Conservation (phyloP, 2,797 vertebrate genomes). For the Petrocephalus schoutedeni region DNA sequence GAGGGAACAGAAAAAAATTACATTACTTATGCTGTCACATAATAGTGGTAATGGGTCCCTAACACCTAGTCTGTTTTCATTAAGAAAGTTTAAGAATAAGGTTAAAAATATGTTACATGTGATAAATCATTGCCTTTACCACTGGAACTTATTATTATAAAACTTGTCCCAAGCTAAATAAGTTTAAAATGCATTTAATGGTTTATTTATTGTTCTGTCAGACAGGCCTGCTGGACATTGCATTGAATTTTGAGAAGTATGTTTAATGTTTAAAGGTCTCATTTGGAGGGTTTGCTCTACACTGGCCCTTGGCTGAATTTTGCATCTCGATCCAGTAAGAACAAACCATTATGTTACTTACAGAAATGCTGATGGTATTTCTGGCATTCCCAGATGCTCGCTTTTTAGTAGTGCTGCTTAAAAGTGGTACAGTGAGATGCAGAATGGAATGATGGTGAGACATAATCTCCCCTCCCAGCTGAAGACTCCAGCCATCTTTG, state of each 20-base stretch:
- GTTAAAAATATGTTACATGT: not conserved
- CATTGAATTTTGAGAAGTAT: not conserved
- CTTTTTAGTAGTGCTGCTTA: not conserved
- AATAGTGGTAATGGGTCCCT: not conserved
- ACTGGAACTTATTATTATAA: not conserved
- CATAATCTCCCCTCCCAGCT: not conserved
- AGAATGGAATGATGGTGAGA: not conserved
- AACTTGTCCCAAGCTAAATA: not conserved
- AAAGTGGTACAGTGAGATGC: not conserved
- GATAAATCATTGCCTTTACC: not conserved
- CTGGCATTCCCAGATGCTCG: not conserved
- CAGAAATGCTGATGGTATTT: not conserved
- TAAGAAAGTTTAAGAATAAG: not conserved
- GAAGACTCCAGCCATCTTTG: not conserved
- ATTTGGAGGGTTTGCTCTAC: not conserved
- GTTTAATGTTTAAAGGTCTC: not conserved
- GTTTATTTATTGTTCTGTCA: not conserved
- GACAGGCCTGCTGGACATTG: not conserved
- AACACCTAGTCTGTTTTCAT: not conserved
- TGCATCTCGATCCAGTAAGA: not conserved
- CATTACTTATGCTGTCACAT: not conserved
- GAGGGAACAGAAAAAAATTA: not conserved
- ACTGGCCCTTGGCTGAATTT: not conserved
- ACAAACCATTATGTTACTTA: not conserved
- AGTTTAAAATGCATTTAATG: not conserved